Percentiles rank a stretch among this genome's conserved stretches.
Conservation (phyloP, 1,140 invertebrate species). For the Drosophila bifasciata region DNA sequence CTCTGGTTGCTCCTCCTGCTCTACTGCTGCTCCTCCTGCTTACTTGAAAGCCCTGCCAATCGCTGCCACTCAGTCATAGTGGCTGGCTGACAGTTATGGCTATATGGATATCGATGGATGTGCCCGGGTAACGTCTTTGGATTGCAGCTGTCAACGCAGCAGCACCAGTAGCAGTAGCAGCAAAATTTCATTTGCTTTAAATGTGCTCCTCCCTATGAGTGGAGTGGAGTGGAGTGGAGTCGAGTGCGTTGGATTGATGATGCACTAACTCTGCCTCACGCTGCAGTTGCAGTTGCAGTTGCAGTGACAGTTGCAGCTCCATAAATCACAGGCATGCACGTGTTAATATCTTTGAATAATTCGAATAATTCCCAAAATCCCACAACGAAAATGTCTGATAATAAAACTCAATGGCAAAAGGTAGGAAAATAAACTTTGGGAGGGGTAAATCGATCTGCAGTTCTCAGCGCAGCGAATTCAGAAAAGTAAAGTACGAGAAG, state of each 20-base stretch:
- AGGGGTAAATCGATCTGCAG: conserved; percentile 20
- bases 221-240: conserved; percentile 10
- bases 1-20: conserved; percentile 1
- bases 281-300: conserved; percentile 37
- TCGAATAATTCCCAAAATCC: conserved; percentile 8
- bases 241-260: conserved; percentile 31
- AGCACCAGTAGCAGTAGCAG: conserved; percentile 39
- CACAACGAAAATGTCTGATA: not conserved
- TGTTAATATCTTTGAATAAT: conserved; percentile 53
- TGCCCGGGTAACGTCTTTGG: conserved; percentile 59
- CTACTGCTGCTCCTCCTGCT: conserved; percentile 6
- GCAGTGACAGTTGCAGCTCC: conserved; percentile 41
- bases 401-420: conserved; percentile 2
- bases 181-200: conserved; percentile 58
- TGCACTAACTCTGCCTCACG: conserved; percentile 18
- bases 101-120: conserved; percentile 55
- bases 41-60: conserved; percentile 32
- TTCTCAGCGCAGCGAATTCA: conserved; percentile 60
- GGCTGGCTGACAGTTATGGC: conserved; percentile 54
- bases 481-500: conserved; percentile 70
- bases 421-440: too few relatives aligned
- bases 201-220: conserved; percentile 49
- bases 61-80: conserved; percentile 57
- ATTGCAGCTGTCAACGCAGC: conserved; percentile 72
- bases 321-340: conserved; percentile 63